Base-by-base conservation (phyloP, 2,888 invertebrate genomes). In the Rhingia rostrata region DNA sequence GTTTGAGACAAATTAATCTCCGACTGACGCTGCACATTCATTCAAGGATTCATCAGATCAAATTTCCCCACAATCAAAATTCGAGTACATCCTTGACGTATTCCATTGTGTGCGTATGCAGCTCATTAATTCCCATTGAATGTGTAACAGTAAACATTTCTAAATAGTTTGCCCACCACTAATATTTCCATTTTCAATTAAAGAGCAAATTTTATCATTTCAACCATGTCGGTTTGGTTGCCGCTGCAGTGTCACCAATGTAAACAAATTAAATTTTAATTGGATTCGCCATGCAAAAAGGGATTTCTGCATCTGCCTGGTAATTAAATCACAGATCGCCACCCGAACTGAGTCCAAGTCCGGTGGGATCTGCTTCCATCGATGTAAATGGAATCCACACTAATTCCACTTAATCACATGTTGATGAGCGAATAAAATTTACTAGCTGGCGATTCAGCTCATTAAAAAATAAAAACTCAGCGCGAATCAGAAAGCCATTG, bases 261-360 rank as follows among this genome's bases (percentile, higher is more conserved):
- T 35, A 53, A 53, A 33, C 53, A 53, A 53, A 53, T 53, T 53
- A 53, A 33, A 35, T 7, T 53, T 53, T 53, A 53, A 53, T 53
- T 53, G 35, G 35, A 53, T 53, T 33, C 12, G 4, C 35, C 5
- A 7, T 0, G 3, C n/a, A n/a, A 30, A 35, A 53, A 53, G 12
- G 4, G 14, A 14, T 33, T 33, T 33, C 3, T n/a, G 6, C 32
- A 33, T 33, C 33, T 6, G 43, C n/a, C n/a, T 53, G 53, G 33
- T 53, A 53, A 53, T 53, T 53, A 35, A 53, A 53, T 53, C 35
- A n/a, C 33, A 53, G 3, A 53, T 35, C 53, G 33, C 33, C 7
- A 33, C 6, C 12, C 9, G 49, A 49, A 30, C 30, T 10, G 7
- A 4, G 22, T 49, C 10, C 49, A 7, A 9, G 10, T 6, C 43